Evolutionary conservation across 2,113 vertebrate species (phyloP), one percentile per base, ranked within the genome.

Genomic region (Blennius ocellaris): DNA sequence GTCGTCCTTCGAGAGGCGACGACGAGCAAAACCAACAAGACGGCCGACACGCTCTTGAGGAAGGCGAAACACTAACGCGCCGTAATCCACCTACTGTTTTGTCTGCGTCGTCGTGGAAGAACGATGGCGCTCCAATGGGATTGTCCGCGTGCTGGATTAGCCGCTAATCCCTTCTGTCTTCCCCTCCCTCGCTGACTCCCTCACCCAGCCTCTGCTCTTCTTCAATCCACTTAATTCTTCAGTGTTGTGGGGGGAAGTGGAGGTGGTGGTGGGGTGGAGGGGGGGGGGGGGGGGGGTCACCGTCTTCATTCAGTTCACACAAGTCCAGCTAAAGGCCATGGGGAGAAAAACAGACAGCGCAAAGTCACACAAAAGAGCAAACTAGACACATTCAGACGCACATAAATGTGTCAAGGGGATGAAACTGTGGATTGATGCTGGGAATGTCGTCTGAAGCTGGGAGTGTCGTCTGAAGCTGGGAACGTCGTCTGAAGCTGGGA

Each of bases 131-230:
- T 90, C 71, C 81, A 84, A 16, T 53, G 44, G 71, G 87, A 89
- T 87, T 88, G 91, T 86, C 87, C 81, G 9, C 63, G 76, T 58
- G 45, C 71, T 68, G 87, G 92, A 93, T 94, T 93, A 93, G 68
- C 64, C 79, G 60, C 59, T 92, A 87, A 86, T 88, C 89, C 64
- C 61, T 64, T 73, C 82, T 81, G 83, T 87, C 75, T 67, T 76
- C 64, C 64, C 80, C 63, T 77, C 76, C 77, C 72, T 66, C 76
- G 55, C 60, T 58, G 70, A 55, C 76, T 87, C 73, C 81, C 72
- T 87, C 69, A 43, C 80, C 73, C 65, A 73, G 81, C 77, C 76
- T 85, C 80, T 84, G 81, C 21, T 66, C 81, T 43, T 58, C 77
- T 85, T 77, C 85, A 92, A 92, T 92, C 92, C 88, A 87, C 77